Conservation (phyloP, 2,113 vertebrate genomes). For the Sitta europaea region DNA sequence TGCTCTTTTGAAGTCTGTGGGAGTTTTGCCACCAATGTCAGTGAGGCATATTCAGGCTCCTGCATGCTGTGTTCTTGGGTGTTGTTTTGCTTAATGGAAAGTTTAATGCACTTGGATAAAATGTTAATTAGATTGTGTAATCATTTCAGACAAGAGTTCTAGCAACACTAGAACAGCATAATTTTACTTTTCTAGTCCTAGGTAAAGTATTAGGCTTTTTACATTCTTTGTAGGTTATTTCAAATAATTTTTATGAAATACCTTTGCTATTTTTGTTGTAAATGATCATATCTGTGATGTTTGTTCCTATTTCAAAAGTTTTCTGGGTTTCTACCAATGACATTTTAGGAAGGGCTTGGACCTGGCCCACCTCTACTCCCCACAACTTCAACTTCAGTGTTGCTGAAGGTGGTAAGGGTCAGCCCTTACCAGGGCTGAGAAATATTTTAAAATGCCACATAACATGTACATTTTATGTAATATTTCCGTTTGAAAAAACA, state of each 20-base stretch:
- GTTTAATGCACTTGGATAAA: slow-evolving; percentile 8
- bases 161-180: neutral
- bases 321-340: neutral
- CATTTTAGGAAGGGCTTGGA: neutral
- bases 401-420: neutral
- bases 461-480: neutral
- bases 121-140: neutral
- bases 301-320: neutral
- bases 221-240: neutral
- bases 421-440: neutral
- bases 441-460: neutral
- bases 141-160: neutral
- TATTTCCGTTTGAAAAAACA: neutral
- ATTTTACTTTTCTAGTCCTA: neutral
- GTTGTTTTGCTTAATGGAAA: neutral
- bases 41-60: neutral
- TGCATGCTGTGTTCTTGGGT: neutral
- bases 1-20: neutral
- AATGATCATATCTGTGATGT: neutral
- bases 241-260: neutral
- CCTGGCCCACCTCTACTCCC: neutral
- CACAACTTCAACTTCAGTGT: neutral
- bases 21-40: neutral
- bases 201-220: neutral
- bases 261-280: neutral